Evolutionary conservation across 1,140 invertebrate species (phyloP).

Genomic region (Metaphire vulgaris): DNA sequence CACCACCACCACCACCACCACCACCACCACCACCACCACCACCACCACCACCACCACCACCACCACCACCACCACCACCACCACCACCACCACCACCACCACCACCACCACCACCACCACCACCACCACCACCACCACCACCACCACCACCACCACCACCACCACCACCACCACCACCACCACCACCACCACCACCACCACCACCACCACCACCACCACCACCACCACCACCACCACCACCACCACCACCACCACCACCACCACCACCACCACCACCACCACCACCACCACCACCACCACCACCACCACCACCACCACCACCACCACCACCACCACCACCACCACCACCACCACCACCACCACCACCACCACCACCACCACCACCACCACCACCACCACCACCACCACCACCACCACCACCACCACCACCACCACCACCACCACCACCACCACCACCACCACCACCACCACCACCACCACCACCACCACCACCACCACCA

Average conservation of each 20-base stretch:
- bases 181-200: not conserved
- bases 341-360: slow-evolving; percentile 8
- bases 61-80: slow-evolving; percentile 8
- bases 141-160: slow-evolving; percentile 4
- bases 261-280: slow-evolving; percentile 8
- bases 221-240: slow-evolving; percentile 8
- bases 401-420: slow-evolving; percentile 8
- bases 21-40: slow-evolving; percentile 8
- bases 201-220: slow-evolving; percentile 8
- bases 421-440: slow-evolving; percentile 11
- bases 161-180: slow-evolving; percentile 8
- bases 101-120: slow-evolving; percentile 8
- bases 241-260: slow-evolving; percentile 8
- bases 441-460: slow-evolving; percentile 8
- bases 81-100: slow-evolving; percentile 8
- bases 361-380: slow-evolving; percentile 8
- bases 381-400: slow-evolving; percentile 8
- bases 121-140: slow-evolving; percentile 8
- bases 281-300: slow-evolving; percentile 8
- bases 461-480: slow-evolving; percentile 15
- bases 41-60: slow-evolving; percentile 8
- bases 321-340: slow-evolving; percentile 8
- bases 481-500: slow-evolving; percentile 8
- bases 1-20: slow-evolving; percentile 8
- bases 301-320: slow-evolving; percentile 8